Evolutionary conservation across 2,113 vertebrate species (phyloP), one percentile per base, ranked within the genome.

Genomic region (Prionailurus viverrinus): DNA sequence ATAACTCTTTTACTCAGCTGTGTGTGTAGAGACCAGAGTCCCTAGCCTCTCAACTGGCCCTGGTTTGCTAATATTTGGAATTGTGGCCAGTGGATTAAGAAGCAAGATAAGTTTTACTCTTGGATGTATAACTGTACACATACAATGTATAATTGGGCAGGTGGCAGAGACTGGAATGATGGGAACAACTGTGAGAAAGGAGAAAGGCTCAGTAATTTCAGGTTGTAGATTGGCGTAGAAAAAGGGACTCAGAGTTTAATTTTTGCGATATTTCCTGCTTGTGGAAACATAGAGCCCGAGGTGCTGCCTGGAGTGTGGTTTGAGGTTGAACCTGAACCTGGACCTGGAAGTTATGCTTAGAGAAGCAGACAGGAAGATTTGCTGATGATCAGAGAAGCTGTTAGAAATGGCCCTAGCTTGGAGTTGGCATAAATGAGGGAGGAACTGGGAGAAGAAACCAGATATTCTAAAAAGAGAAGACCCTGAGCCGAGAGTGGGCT

Each of bases 1-100:
- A 36, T 65, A 85, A 19, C 92, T 71, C 45, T 73, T 84, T 97
- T 51, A 69, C 61, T 45, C n/a, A 86, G 6, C 73, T 94, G 11
- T 84, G 68, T 58, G 15, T 86, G 89, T 68, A 68, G 94, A 96
- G 53, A 94, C 25, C 65, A 66, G 65, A 91, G 31, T 94, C 51
- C 71, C 27, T 96, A 10, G 66, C 25, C 21, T 88, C 71, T 74
- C 96, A 93, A 96, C 33, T 93, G 61, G 51, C 48, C 31, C 31
- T 73, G n/a, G 27, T 93, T 96, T 71, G 84, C n/a, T 69, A 92
- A 91, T 78, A 78, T 71, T 84, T 97, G 76, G 58, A 84, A 89
- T 88, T 79, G 86, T 84, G 79, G 36, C 41, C n/a, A 95, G 71
- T 53, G 79, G 36, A 86, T 84, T 76, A 95, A 89, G n/a, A 92